Percentiles rank a stretch among this genome's conserved stretches.
Conservation (phyloP, 2,113 vertebrate species). For the Callaeas wilsoni region DNA sequence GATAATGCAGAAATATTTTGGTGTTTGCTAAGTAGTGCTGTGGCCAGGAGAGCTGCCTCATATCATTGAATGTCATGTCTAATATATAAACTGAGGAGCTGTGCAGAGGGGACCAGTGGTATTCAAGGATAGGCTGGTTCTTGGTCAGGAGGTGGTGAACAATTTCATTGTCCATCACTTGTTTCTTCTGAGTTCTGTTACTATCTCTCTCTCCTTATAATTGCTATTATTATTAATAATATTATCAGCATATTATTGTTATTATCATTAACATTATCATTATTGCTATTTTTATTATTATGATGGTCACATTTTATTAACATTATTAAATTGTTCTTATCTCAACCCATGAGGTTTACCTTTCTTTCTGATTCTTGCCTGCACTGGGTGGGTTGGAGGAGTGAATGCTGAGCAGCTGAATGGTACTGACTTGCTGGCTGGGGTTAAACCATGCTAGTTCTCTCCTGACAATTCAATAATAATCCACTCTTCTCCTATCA, state of each 20-base stretch:
- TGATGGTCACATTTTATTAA: background rate
- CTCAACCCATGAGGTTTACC: background rate
- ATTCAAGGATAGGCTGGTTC: rapidly evolving
- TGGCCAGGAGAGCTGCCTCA: background rate
- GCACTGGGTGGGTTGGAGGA: rapidly evolving
- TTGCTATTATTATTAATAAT: no score
- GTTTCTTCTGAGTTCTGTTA: background rate
- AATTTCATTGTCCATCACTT: background rate
- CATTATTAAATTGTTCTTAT: background rate
- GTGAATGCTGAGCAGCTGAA: background rate
- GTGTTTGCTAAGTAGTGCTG: background rate
- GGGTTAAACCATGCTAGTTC: background rate
- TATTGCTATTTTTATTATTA: background rate
- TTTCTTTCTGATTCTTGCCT: background rate
- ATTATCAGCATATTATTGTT: background rate
- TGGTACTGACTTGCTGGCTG: background rate
- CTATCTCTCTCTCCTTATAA: background rate
- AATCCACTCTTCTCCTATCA: background rate
- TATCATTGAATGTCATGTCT: background rate
- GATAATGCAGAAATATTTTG: background rate
- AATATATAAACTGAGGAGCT: background rate
- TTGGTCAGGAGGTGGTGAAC: background rate
- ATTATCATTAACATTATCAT: background rate
- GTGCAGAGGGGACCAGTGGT: background rate
- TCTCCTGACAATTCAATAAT: background rate